These are phyloP conservation scores for Ooceraea biroi DNA, from an alignment of 1,140 invertebrate species.

Conservation along the genomic window DNA sequence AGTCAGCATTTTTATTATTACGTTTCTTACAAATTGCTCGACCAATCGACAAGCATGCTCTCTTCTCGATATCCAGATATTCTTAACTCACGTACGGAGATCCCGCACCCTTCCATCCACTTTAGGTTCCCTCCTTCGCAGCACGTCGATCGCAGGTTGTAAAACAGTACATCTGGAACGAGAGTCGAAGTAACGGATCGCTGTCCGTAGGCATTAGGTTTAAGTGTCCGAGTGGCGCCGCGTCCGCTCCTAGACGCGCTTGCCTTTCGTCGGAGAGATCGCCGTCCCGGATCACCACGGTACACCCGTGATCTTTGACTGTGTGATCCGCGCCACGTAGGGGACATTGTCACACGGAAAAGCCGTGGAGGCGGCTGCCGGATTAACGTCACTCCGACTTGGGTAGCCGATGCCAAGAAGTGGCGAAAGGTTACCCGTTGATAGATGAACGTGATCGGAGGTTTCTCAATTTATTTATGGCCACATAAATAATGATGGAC, in stretches of 20 bases:
- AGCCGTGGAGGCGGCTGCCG: slow-evolving; percentile 32
- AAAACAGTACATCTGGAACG: slow-evolving; percentile 26
- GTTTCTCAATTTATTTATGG: slow-evolving; percentile 51
- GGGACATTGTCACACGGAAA: slow-evolving; percentile 26
- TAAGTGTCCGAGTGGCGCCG: slow-evolving; percentile 70
- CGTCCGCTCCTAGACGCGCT: slow-evolving; percentile 17
- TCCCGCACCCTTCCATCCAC: background rate
- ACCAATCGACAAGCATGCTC: background rate
- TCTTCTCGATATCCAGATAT: background rate
- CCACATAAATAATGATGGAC: slow-evolving; percentile 49
- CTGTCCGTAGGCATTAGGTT: slow-evolving; percentile 64
- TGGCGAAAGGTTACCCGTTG: slow-evolving; percentile 46
- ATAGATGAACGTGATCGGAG: slow-evolving; percentile 41
- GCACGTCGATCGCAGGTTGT: slow-evolving; percentile 30
- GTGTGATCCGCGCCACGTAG: slow-evolving; percentile 27
- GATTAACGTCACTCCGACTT: slow-evolving; percentile 53
- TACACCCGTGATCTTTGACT: slow-evolving; percentile 29
- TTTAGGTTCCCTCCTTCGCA: background rate
- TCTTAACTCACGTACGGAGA: background rate
- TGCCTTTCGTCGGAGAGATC: slow-evolving; percentile 31
- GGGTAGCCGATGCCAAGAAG: slow-evolving; percentile 24
- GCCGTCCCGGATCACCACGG: background rate
- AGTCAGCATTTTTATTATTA: slow-evolving; percentile 24
- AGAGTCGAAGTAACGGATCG: slow-evolving; percentile 56
- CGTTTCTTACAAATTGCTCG: background rate